Evolutionary conservation across 2,113 vertebrate genomes (phyloP).

Genomic region (Albula goreensis): DNA sequence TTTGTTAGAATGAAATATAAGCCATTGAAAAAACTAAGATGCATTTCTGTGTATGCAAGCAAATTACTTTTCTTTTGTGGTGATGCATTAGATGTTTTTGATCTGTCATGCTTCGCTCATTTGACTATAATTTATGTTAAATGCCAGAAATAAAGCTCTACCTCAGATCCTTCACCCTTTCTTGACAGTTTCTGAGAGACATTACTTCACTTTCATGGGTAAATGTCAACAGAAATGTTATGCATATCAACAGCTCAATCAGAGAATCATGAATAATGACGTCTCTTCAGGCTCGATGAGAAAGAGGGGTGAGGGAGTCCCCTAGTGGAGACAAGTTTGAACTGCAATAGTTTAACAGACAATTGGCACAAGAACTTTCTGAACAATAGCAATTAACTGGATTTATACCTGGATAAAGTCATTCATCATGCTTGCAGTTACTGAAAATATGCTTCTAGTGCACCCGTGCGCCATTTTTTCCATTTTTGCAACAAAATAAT

Average conservation of each 20-base stretch:
- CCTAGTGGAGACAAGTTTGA: conserved; percentile 13
- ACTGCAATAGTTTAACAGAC: neutral
- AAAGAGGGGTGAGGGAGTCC: neutral
- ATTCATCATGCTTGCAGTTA: too few species aligned
- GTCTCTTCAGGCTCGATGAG: neutral
- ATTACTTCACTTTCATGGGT: conserved; percentile 19
- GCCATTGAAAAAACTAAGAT: too few species aligned
- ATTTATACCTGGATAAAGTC: neutral
- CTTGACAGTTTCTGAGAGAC: neutral
- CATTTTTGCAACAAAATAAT: too few species aligned
- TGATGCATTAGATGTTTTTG: neutral
- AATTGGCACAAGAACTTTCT: too few species aligned
- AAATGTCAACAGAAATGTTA: conserved; percentile 14
- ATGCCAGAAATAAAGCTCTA: neutral
- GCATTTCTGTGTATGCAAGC: too few species aligned
- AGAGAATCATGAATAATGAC: conserved; percentile 17
- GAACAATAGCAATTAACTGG: neutral
- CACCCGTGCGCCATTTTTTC: too few species aligned
- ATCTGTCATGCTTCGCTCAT: neutral
- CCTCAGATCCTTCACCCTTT: neutral
- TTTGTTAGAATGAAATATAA: too few species aligned
- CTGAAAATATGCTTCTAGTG: too few species aligned
- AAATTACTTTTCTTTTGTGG: conserved; percentile 30
- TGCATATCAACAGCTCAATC: conserved; percentile 21
- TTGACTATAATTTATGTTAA: conserved; percentile 5